Conservation (phyloP, 1,140 invertebrate genomes). For the Ostrea denselamellosa region DNA sequence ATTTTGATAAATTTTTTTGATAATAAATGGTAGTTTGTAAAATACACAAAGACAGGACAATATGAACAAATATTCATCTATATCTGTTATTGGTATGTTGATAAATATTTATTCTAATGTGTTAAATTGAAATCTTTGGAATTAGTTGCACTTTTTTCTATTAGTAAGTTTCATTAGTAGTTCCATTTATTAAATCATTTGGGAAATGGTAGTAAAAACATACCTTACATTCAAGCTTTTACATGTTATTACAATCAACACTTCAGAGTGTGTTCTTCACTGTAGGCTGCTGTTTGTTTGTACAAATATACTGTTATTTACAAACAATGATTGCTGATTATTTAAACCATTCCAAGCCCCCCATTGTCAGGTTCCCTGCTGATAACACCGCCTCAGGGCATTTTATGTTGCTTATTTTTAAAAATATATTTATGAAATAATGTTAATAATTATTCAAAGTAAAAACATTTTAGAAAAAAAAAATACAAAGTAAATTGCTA, state of each 20-base stretch:
- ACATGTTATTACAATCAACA: background rate
- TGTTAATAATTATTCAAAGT: background rate
- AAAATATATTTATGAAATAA: background rate
- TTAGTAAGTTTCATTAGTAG: background rate
- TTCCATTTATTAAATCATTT: background rate
- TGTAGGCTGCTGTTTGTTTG: background rate
- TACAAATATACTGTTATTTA: constrained; percentile 27
- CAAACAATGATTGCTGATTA: background rate
- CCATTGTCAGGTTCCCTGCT: background rate
- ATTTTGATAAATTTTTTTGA: too few species aligned
- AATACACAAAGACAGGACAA: too few species aligned
- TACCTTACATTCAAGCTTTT: background rate
- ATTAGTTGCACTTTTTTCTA: background rate
- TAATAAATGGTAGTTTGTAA: too few species aligned
- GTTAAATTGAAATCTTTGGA: background rate
- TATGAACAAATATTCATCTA: too few species aligned
- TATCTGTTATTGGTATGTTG: too few species aligned
- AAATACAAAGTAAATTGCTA: background rate
- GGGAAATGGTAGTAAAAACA: background rate
- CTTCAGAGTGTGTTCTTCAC: background rate
- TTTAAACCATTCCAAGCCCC: background rate
- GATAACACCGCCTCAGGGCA: background rate
- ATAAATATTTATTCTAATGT: too few species aligned
- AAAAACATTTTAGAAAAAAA: background rate
- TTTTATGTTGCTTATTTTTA: background rate